Conservation (phyloP, 2,113 vertebrate species). For the Gopherus evgoodei region DNA sequence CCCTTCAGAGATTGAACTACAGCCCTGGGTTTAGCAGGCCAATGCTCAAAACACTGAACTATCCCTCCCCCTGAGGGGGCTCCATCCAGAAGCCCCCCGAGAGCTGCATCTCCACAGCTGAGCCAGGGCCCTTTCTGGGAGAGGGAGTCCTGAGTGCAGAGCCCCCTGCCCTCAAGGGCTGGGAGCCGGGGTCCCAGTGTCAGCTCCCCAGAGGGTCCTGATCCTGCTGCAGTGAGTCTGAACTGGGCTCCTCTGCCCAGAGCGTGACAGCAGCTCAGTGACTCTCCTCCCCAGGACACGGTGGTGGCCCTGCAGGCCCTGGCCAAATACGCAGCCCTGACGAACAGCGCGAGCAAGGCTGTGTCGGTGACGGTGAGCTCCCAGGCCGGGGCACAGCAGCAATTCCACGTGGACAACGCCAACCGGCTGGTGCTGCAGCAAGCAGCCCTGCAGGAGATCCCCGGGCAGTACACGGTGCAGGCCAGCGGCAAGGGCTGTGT, state of each 20-base stretch:
- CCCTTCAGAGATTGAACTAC: too few species aligned
- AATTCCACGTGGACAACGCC: constrained; percentile 71
- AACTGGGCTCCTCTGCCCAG: not conserved
- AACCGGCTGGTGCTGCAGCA: constrained; percentile 84
- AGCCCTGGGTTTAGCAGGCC: too few species aligned
- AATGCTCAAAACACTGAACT: too few species aligned
- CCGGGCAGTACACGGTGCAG: constrained; percentile 52
- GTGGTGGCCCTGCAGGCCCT: constrained; percentile 79
- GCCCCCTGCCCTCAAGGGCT: too few species aligned
- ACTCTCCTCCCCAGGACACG: constrained; percentile 60
- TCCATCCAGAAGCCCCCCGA: too few species aligned
- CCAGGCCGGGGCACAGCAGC: not conserved
- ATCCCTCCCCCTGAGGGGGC: too few species aligned
- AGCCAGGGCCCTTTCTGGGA: not conserved
- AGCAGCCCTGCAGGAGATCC: constrained; percentile 32
- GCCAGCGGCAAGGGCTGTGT: constrained; percentile 59
- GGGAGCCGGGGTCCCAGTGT: not conserved
- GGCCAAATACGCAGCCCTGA: constrained; percentile 55
- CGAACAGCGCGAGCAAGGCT: not conserved
- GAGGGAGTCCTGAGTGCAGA: not conserved
- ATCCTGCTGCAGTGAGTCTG: not conserved
- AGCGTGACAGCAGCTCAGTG: fast-evolving
- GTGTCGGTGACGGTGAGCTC: constrained; percentile 52
- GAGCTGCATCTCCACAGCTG: not conserved
- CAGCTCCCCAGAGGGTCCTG: not conserved